Conservation (phyloP, 2,888 invertebrate genomes). For the Parascotia fuliginaria region DNA sequence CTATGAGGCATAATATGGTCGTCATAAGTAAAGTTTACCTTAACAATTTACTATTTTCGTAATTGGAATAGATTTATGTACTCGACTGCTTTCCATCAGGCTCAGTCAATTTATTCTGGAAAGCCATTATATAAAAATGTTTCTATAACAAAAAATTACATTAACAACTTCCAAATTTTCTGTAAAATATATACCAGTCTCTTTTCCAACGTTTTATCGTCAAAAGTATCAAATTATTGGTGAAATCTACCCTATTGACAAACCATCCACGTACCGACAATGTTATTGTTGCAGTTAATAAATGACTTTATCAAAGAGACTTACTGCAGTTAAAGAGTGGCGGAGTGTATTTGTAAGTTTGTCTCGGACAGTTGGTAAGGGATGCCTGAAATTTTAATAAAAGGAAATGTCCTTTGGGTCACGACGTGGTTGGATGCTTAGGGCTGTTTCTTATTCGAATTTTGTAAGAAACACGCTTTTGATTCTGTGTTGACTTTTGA, state of each 20-base stretch:
- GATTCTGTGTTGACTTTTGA: too few relatives aligned
- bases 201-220: neutral
- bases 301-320: neutral
- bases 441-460: neutral
- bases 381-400: conserved; percentile 4
- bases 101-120: too few relatives aligned
- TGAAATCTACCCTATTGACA: neutral
- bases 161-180: too few relatives aligned
- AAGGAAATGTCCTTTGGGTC: neutral
- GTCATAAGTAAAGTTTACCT: too few relatives aligned
- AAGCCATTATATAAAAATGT: too few relatives aligned
- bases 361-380: neutral
- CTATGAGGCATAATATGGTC: too few relatives aligned
- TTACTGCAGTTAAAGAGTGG: neutral
- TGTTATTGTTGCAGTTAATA: neutral
- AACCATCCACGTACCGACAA: neutral
- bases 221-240: neutral
- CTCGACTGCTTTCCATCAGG: too few relatives aligned
- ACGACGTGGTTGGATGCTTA: neutral
- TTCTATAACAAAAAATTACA: too few relatives aligned
- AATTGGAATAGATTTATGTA: too few relatives aligned
- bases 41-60: too few relatives aligned
- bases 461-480: neutral
- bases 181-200: too few relatives aligned
- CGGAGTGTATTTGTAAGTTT: neutral